phyloP scores from a whole-genome alignment of 2,888 invertebrate genomes.

The Odontothrips loti region DNA sequence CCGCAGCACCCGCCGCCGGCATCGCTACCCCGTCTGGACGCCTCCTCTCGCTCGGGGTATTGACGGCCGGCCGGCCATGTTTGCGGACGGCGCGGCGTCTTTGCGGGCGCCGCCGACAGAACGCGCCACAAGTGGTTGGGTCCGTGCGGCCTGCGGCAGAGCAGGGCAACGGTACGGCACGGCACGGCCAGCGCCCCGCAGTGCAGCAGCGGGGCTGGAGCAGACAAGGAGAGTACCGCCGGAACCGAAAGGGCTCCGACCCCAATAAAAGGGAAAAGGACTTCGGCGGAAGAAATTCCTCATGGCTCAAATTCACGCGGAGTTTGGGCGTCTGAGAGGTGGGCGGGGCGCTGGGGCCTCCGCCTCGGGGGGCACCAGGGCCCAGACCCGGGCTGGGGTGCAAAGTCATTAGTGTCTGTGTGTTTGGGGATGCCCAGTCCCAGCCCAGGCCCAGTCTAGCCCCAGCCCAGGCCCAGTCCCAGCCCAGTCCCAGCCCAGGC shows the following conservation, averaged over 20 bases:
- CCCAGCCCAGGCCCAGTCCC: background rate
- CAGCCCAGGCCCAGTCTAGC: background rate
- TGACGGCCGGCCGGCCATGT: background rate
- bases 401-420: conserved; percentile 24
- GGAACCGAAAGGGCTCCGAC: too few relatives aligned
- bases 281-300: too few relatives aligned
- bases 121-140: conserved; percentile 31
- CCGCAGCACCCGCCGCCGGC: conserved; percentile 9
- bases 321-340: background rate
- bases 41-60: background rate
- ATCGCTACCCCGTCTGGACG: conserved; percentile 19
- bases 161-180: background rate
- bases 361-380: background rate
- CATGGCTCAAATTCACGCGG: background rate
- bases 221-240: too few relatives aligned
- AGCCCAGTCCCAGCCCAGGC: background rate
- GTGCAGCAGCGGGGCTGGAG: background rate
- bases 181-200: background rate
- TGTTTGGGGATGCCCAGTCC: background rate
- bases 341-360: background rate
- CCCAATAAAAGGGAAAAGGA: too few relatives aligned
- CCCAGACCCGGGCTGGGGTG: background rate
- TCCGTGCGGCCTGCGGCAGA: conserved; percentile 17
- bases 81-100: background rate
- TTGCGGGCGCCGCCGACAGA: conserved; percentile 31